Evolutionary conservation across 2,113 vertebrate species (phyloP), one percentile per base, ranked within the genome.

Genomic region (Tychaedon coryphoeus): DNA sequence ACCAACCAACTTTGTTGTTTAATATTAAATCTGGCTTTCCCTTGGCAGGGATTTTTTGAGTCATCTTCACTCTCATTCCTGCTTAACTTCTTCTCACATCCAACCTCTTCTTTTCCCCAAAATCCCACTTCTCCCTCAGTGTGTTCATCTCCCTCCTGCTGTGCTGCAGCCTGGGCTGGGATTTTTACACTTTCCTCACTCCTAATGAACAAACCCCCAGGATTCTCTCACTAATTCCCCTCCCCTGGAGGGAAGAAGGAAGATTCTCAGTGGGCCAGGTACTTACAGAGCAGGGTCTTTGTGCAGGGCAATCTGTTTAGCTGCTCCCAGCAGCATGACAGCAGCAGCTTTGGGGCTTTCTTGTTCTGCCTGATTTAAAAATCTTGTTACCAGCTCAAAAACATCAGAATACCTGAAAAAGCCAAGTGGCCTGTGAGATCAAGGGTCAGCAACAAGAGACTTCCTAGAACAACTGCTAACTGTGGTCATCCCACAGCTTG

Each of bases 301-400:
- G 92, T 99, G 99, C 45, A 36, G 40, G 4, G 97, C 45, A 33
- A 99, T 97, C 47, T 97, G 93, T 73, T 96, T 97, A 25, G 98
- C 96, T 19, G 97, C 98, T 61, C 98, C 98, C 43, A 99, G 97
- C 62, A 98, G 84, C 98, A 98, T 98, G 60, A 99, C 80, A 38
- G 98, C 98, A 22, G 97, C 97, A 28, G 98, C 96, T 96, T 98
- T 98, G 31, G 95, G 95, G 9, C 60, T 94, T 87, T 98, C 97
- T 67, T 88, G 85, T 6, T 98, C 97, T 16, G 98, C 98, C 69
- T 95, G 74, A 81, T 97, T 86, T 86, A 99, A 94, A 95, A 99
- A 99, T 9, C 85, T 91, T 3, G 91, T 94, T 45, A 98, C 98
- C 58, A 96, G 88, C 3, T 97, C 81, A 65, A 96, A 98, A 45